Percentiles rank a stretch among this genome's conserved stretches.
Evolutionary conservation across 1,140 invertebrate species (phyloP).

Genomic region (Agrypnia vestita): DNA sequence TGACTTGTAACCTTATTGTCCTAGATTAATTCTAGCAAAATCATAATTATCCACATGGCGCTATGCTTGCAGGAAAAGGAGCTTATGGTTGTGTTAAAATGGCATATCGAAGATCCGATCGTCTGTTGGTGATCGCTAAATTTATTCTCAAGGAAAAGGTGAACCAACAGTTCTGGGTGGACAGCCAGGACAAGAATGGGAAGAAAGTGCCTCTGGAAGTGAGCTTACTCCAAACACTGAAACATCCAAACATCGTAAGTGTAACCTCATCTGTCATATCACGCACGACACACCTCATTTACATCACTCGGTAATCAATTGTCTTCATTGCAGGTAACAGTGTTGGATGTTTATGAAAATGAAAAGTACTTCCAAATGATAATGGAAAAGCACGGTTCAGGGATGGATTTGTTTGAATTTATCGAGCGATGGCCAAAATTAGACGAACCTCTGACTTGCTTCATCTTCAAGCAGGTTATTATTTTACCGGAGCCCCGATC

Average conservation of each 20-base stretch:
- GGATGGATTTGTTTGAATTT: slow-evolving; percentile 88
- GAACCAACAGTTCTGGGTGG: slow-evolving; percentile 80
- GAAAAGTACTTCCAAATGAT: slow-evolving; percentile 83
- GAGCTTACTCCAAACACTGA: slow-evolving; percentile 76
- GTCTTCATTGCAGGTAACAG: slow-evolving; percentile 69
- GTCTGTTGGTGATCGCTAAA: slow-evolving; percentile 81
- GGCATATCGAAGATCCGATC: slow-evolving; percentile 76
- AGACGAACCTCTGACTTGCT: slow-evolving; percentile 81
- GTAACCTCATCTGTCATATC: not conserved
- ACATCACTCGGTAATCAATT: not conserved
- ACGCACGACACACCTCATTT: not conserved
- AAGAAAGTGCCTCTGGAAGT: slow-evolving; percentile 79
- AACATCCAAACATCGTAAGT: slow-evolving; percentile 82
- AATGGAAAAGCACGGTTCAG: slow-evolving; percentile 87
- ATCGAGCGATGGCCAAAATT: slow-evolving; percentile 81
- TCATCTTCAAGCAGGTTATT: slow-evolving; percentile 83
- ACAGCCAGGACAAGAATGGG: slow-evolving; percentile 71
- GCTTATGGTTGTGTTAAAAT: slow-evolving; percentile 85
- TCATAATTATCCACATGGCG: not conserved
- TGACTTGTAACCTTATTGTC: slow-evolving; percentile 33
- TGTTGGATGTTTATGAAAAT: slow-evolving; percentile 84
- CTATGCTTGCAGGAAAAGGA: slow-evolving; percentile 73
- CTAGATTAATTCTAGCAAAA: not conserved
- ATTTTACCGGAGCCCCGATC: not conserved
- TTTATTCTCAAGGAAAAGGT: slow-evolving; percentile 83